Evolutionary conservation across 1,140 invertebrate genomes (phyloP), one percentile per base, ranked within the genome.

Genomic region (Dreissena rostriformis): DNA sequence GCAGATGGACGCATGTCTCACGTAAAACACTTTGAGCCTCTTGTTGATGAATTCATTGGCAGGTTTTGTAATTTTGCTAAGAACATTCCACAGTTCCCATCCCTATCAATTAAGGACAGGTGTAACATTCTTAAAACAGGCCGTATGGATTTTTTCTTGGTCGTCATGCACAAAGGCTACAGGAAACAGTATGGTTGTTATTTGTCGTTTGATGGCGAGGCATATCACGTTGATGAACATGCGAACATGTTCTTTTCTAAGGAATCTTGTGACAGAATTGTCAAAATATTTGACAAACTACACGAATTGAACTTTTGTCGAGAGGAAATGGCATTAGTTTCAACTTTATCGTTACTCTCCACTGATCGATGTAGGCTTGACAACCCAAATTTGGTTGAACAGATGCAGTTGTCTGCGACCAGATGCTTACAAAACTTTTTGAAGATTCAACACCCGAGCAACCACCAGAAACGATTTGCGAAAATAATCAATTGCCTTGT

Each of bases 1-100:
- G 15, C 77, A 52, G 82, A 84, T 78, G 82, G 73, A 19, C 51
- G 82, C 49, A 65, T 70, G 67, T n/a, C 24, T 49, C 39, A 55
- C 39, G 11, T 84, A 29, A 70, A 78, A 63, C 24, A 61, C 17
- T 84, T 73, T 49, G 22, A 28, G 51, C 39, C 55, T 63, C 52
- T 61, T 65, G 28, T 84, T n/a, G 74, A 77, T 28, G 28, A 29
- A 1, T 19, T 63, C 14, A 74, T 84, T 22, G 53, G 29, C 49
- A 19, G 14, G 15, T 84, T 71, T 29, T 77, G 74, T 55, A 52
- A 77, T n/a, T 84, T 84, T 53, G 82, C 82, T 19, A 76, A 77
- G 51, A 66, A 61, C 19, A 63, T 84, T 28, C 82, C 82, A 65
- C 72, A 74, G 49, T 84, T 84, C 57, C 22, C 39, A 17, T 70